Evolutionary conservation across 2,888 invertebrate species (phyloP).

Genomic region (Oxytorus armatus): DNA sequence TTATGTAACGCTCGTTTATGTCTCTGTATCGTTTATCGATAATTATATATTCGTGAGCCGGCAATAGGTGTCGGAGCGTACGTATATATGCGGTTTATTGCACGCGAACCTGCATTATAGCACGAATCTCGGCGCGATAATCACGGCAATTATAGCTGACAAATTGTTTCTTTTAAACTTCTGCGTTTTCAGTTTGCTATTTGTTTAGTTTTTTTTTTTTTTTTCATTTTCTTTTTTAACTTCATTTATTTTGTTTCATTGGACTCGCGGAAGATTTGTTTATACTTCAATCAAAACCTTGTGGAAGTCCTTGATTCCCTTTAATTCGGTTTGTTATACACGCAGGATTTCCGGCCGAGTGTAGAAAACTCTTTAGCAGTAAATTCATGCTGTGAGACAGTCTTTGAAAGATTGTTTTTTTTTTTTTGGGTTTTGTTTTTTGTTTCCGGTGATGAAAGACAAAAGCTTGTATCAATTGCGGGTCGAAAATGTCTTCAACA

Average conservation of each 20-base stretch:
- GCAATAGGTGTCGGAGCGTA: slow-evolving; percentile 1
- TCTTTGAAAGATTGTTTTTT: slow-evolving; percentile 57
- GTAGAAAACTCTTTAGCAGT: slow-evolving; percentile 62
- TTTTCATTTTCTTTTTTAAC: slow-evolving; percentile 13
- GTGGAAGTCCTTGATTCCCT: slow-evolving; percentile 68
- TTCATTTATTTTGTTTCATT: slow-evolving; percentile 41
- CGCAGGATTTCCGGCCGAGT: slow-evolving; percentile 58
- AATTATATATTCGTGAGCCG: slow-evolving; percentile 43
- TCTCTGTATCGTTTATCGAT: slow-evolving; percentile 50
- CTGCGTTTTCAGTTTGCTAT: background rate
- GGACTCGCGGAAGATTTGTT: slow-evolving; percentile 46
- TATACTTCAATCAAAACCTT: slow-evolving; percentile 51
- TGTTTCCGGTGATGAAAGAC: slow-evolving; percentile 28
- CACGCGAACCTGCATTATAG: slow-evolving; percentile 21
- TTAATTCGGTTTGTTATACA: slow-evolving; percentile 68
- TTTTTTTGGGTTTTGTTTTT: background rate
- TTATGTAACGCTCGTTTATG: slow-evolving; percentile 55
- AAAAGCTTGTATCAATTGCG: slow-evolving; percentile 24
- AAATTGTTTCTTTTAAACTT: slow-evolving; percentile 35
- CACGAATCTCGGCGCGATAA: slow-evolving; percentile 20
- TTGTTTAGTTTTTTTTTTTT: slow-evolving; percentile 20
- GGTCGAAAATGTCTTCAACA: slow-evolving; percentile 4
- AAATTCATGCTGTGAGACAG: slow-evolving; percentile 65
- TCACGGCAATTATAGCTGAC: slow-evolving; percentile 46
- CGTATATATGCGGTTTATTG: slow-evolving; percentile 4